Percentiles rank a stretch among this genome's conserved stretches.
Conservation (phyloP, 2,888 invertebrate species). For the Andrena camellia region DNA sequence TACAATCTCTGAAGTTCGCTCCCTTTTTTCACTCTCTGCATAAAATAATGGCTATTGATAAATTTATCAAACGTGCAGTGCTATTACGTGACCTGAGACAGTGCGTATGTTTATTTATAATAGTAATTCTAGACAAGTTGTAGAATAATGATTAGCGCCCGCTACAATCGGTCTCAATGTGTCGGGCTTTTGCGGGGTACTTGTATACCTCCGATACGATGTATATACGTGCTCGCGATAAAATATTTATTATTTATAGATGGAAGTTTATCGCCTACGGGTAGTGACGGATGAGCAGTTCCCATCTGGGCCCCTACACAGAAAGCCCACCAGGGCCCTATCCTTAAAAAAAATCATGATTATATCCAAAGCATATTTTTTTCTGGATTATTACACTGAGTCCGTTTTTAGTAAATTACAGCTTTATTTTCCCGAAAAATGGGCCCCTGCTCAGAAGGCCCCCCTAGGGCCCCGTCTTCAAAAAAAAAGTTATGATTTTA, state of each 20-base stretch:
- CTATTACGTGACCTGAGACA: slow-evolving; percentile 82
- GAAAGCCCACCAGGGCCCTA: no score
- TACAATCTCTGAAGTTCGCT: neutral
- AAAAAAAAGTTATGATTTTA: no score
- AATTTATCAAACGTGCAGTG: slow-evolving; percentile 74
- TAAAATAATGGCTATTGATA: slow-evolving; percentile 30
- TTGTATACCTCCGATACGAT: slow-evolving; percentile 65
- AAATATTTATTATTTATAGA: slow-evolving; percentile 44
- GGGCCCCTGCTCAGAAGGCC: no score
- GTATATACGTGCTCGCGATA: slow-evolving; percentile 68
- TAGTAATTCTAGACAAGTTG: slow-evolving; percentile 44
- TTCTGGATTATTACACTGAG: no score
- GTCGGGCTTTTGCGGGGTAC: slow-evolving; percentile 38
- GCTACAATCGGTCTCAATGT: slow-evolving; percentile 27
- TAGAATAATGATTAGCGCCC: slow-evolving; percentile 45
- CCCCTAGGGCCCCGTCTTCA: no score
- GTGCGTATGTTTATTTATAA: slow-evolving; percentile 62
- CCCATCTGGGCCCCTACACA: no score
- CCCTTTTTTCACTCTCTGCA: neutral
- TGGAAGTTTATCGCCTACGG: slow-evolving; percentile 29
- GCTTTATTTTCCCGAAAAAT: no score
- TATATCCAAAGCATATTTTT: no score
- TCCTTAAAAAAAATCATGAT: no score
- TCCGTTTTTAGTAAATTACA: no score
- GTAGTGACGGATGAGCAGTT: no score